Percentiles rank a stretch among this genome's conserved stretches.
Evolutionary conservation across 2,888 invertebrate genomes (phyloP).

Genomic region (Oegoconia quadripuncta): DNA sequence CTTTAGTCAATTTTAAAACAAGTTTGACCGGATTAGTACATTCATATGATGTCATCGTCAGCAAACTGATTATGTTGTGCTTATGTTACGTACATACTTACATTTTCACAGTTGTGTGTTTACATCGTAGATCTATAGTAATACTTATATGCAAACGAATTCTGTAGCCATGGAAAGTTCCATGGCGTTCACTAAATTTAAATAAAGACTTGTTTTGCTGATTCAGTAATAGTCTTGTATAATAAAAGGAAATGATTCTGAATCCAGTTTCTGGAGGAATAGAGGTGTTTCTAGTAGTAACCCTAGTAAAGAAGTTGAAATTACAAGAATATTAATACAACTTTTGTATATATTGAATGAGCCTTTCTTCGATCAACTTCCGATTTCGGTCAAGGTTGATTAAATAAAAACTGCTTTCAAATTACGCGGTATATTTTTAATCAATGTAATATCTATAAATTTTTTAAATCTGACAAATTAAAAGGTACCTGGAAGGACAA

Average conservation of each 20-base stretch:
- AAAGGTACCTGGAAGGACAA: no score
- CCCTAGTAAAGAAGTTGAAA: slow-evolving; percentile 42
- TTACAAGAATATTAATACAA: slow-evolving; percentile 20
- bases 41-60: slow-evolving; percentile 46
- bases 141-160: slow-evolving; percentile 18
- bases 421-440: no score
- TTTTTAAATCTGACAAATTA: no score
- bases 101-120: slow-evolving; percentile 8
- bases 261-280: slow-evolving; percentile 30
- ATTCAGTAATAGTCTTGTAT: slow-evolving; percentile 32
- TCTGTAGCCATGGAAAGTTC: slow-evolving; percentile 45
- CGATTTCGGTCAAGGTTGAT: slow-evolving; percentile 49
- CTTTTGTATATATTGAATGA: no score
- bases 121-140: slow-evolving; percentile 8
- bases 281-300: no score
- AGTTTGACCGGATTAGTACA: slow-evolving; percentile 43
- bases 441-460: no score
- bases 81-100: slow-evolving; percentile 5
- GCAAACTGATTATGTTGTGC: slow-evolving; percentile 27
- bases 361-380: slow-evolving; percentile 30
- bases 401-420: slow-evolving; percentile 23
- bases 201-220: slow-evolving; percentile 33
- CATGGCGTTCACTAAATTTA: slow-evolving; percentile 41
- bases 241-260: slow-evolving; percentile 40
- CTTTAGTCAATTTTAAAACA: slow-evolving; percentile 24